Conservation (phyloP, 2,888 invertebrate species). For the Ophraella communa region DNA sequence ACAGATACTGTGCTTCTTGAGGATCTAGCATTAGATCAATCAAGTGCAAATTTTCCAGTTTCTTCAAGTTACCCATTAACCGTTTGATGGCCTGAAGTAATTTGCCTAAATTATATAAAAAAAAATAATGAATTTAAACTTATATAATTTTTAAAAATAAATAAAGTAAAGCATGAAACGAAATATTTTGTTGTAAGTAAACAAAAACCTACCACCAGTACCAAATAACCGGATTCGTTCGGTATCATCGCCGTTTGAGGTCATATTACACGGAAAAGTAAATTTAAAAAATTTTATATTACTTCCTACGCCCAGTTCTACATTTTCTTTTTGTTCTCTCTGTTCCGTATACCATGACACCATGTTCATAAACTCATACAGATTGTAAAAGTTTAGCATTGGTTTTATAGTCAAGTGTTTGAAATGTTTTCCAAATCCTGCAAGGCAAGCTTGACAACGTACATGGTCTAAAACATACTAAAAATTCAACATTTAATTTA, state of each 20-base stretch:
- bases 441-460: constrained; percentile 73
- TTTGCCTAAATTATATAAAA: constrained; percentile 23
- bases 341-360: constrained; percentile 76
- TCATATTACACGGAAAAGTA: constrained; percentile 78
- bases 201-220: constrained; percentile 69
- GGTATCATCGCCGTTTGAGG: constrained; percentile 65
- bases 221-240: constrained; percentile 74
- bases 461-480: constrained; percentile 77
- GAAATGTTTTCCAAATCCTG: constrained; percentile 71
- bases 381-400: constrained; percentile 78
- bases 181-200: too few species aligned
- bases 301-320: constrained; percentile 62
- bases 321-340: constrained; percentile 50
- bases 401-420: constrained; percentile 74
- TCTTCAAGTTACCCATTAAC: constrained; percentile 70
- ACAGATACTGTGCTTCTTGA: constrained; percentile 71
- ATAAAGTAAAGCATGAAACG: too few species aligned
- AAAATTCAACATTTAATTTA: constrained; percentile 43
- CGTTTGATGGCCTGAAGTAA: constrained; percentile 64
- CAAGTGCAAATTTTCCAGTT: constrained; percentile 70
- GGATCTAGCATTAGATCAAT: constrained; percentile 78
- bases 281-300: constrained; percentile 70
- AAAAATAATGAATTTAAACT: too few species aligned
- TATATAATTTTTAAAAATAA: too few species aligned
- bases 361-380: constrained; percentile 85